These are phyloP conservation scores for Dolichomitus sp. DNA, from an alignment of 2,888 invertebrate genomes.

Conservation along the genomic window DNA sequence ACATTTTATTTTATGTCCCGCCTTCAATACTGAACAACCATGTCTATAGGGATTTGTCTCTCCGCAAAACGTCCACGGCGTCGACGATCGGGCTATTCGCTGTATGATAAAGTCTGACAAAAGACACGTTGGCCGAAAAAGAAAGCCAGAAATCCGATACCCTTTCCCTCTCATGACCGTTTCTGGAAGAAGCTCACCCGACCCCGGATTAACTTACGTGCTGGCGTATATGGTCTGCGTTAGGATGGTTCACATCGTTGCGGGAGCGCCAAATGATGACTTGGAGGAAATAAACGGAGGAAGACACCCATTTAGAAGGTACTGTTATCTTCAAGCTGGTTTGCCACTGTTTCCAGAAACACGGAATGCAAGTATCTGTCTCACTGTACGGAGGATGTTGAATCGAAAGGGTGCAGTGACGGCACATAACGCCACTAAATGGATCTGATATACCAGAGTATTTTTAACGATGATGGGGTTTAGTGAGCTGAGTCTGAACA, in stretches of 20 bases:
- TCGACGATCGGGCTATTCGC: not conserved
- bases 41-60: not conserved
- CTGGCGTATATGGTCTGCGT: not conserved
- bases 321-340: not conserved
- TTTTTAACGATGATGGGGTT: not conserved
- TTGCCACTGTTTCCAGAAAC: not conserved
- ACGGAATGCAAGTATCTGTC: not conserved
- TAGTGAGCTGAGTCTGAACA: not conserved
- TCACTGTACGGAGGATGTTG: not conserved
- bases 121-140: not conserved
- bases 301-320: not conserved
- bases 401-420: not conserved
- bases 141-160: not conserved
- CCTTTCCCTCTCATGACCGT: not conserved
- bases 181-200: not conserved
- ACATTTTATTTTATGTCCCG: not conserved
- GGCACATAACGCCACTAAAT: too few relatives aligned
- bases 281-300: not conserved
- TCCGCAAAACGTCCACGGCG: not conserved
- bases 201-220: not conserved
- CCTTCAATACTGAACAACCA: not conserved
- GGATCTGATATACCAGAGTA: not conserved
- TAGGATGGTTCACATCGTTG: not conserved
- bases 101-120: not conserved
- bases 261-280: not conserved